Evolutionary conservation across 2,888 invertebrate species (phyloP).

Genomic region (Labia minor): DNA sequence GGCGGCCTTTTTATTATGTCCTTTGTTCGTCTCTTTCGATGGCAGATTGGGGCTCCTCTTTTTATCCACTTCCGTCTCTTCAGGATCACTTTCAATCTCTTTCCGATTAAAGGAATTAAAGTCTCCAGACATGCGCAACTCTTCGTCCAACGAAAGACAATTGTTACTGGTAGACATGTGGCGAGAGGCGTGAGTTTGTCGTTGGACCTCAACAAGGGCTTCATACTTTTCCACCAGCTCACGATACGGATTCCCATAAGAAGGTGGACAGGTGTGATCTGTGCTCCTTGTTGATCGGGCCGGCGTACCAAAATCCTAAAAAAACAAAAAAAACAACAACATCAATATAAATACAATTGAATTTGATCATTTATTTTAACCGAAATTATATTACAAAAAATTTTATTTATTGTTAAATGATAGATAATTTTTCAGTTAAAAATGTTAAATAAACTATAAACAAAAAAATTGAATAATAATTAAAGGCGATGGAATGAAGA

Average conservation of each 20-base stretch:
- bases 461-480: too few species aligned
- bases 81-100: slow-evolving; percentile 22
- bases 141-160: slow-evolving; percentile 51
- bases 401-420: too few species aligned
- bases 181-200: slow-evolving; percentile 42
- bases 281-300: background rate
- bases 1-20: slow-evolving; percentile 37
- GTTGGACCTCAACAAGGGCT: slow-evolving; percentile 65
- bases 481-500: too few species aligned
- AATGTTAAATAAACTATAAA: too few species aligned
- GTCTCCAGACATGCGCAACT: slow-evolving; percentile 62
- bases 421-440: too few species aligned
- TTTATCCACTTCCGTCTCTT: slow-evolving; percentile 16
- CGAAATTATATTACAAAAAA: too few species aligned
- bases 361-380: too few species aligned
- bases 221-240: slow-evolving; percentile 77
- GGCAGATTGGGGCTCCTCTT: background rate
- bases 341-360: background rate
- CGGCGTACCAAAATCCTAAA: slow-evolving; percentile 32
- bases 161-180: slow-evolving; percentile 30
- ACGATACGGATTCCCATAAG: slow-evolving; percentile 56
- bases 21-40: slow-evolving; percentile 37
- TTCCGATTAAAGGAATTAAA: slow-evolving; percentile 46
- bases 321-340: slow-evolving; percentile 24
- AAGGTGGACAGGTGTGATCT: slow-evolving; percentile 21